phyloP scores from a whole-genome alignment of 2,888 invertebrate species.

The Aphodius granarius region DNA sequence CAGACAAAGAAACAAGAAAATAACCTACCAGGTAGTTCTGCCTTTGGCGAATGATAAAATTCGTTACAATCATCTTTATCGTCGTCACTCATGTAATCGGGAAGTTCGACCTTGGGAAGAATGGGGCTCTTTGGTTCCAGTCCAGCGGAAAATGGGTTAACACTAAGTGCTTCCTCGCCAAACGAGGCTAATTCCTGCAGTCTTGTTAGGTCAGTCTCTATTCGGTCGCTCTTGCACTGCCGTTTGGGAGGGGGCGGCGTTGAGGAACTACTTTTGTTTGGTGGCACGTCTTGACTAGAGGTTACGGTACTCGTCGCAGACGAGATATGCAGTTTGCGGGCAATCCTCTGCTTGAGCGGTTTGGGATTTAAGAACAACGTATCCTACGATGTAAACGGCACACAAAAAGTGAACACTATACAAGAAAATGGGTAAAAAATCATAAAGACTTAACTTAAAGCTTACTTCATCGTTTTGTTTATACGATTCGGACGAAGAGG shows the following conservation, averaged over 20 bases:
- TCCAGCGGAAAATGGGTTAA: conserved; percentile 47
- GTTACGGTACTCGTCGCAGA: conserved; percentile 49
- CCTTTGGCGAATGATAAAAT: conserved; percentile 43
- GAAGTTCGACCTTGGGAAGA: conserved; percentile 71
- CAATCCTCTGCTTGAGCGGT: conserved; percentile 23
- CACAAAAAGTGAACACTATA: no score
- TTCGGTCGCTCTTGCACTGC: conserved; percentile 43
- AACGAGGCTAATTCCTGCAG: conserved; percentile 32
- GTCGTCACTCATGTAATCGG: conserved; percentile 73
- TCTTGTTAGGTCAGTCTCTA: conserved; percentile 40
- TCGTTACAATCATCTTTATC: conserved; percentile 51
- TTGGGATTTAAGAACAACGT: conserved; percentile 43
- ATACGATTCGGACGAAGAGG: conserved; percentile 50
- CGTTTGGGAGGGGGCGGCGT: conserved; percentile 43
- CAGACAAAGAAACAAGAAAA: background rate
- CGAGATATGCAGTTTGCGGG: conserved; percentile 37
- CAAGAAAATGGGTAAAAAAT: background rate
- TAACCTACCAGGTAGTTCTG: conserved; percentile 42
- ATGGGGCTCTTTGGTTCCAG: conserved; percentile 38
- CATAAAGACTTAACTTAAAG: no score
- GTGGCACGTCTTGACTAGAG: conserved; percentile 50
- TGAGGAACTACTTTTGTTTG: conserved; percentile 31
- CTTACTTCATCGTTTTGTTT: conserved; percentile 57
- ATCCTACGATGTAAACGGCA: conserved; percentile 33
- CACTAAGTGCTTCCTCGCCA: conserved; percentile 40